Base-by-base conservation (phyloP, 2,797 vertebrate species). In the Phrynocephalus forsythii region DNA sequence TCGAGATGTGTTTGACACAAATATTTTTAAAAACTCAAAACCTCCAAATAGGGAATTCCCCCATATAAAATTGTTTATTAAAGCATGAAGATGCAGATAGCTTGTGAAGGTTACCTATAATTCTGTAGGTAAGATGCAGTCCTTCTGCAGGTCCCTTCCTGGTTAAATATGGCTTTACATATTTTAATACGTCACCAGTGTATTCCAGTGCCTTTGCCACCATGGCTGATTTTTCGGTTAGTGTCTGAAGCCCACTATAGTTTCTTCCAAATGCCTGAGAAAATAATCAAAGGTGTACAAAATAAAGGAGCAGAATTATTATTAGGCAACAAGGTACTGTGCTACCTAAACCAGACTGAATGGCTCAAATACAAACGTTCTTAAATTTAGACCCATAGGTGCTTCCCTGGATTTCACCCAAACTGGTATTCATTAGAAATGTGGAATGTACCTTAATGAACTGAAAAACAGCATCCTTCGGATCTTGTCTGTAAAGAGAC, bases 101-200 rank as follows among this genome's bases (percentile, higher is more conserved):
- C 33, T 24, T 18, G 82, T 90, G 83, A 89, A 89, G 95, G 96
- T 90, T 95, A 99, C 99, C 99, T 79, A 98, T 96, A 63, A 97
- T 97, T 95, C 97, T 96, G 44, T 99, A 99, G 18, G 97, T 96
- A 90, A 98, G 95, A 78, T 98, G 98, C 67, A 99, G 94, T 26
- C 98, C 98, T 94, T 98, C 98, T 52, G 96, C 94, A 56, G 96
- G 97, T 91, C 96, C 97, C 95, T 98, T 99, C 91, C 95, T 98
- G 83, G 97, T 95, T 90, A 99, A 95, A 82, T 98, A 98, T 3
- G 98, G 98, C 95, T 99, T 99, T 79, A 99, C 97, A 6, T 99
- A 97, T 93, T 98, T 99, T 91, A 99, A 92, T 86, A 99, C 94
- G 93, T 99, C 98, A 86, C 98, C 98, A 24, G 98, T 95, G 92